Base-by-base conservation (phyloP, 2,888 invertebrate species). In the Eupithecia inturbata region DNA sequence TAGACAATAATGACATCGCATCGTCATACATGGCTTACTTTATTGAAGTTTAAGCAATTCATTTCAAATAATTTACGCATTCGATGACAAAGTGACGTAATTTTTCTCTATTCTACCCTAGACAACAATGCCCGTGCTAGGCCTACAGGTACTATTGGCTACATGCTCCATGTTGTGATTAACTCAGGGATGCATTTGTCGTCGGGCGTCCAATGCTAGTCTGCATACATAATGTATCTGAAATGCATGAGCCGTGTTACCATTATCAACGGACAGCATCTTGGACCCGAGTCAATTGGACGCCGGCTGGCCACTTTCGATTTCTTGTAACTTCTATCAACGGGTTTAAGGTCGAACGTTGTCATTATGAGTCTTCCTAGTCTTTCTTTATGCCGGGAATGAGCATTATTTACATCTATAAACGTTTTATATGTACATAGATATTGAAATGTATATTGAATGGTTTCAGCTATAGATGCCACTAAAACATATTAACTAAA, bases 191-290 rank as follows among this genome's bases (percentile, higher is more conserved):
- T 78, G 22, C 66, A 66, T 66, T 39, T 66, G 78, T 74, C 89
- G 84, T 87, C 87, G 84, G 82, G 82, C 82, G 85, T 85, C 85
- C 53, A 62, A 41, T n/a, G 36, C 39, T 71, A 67, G 63, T 70
- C 39, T 66, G 66, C 39, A 36, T 66, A 39, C 66, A 28, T 41
- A 26, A 64, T 39, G 16, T n/a, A n/a, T 39, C 66, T 39, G 66
- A n/a, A 80, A 67, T 72, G 67, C 86, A 87, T 88, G 87, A 84
- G 87, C 89, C 88, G 81, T 85, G 85, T 93, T 93, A 92, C 87
- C 89, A 89, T 90, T 92, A 93, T 94, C 93, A 87, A 82, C 80
- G 85, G 92, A 93, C 94, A 92, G 92, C 86, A 91, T 93, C 93
- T 94, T 94, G 94, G 93, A 92, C 82, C 85, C 79, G 88, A 87